Conservation (phyloP, 2,888 invertebrate genomes). For the Tiliacea aurago region DNA sequence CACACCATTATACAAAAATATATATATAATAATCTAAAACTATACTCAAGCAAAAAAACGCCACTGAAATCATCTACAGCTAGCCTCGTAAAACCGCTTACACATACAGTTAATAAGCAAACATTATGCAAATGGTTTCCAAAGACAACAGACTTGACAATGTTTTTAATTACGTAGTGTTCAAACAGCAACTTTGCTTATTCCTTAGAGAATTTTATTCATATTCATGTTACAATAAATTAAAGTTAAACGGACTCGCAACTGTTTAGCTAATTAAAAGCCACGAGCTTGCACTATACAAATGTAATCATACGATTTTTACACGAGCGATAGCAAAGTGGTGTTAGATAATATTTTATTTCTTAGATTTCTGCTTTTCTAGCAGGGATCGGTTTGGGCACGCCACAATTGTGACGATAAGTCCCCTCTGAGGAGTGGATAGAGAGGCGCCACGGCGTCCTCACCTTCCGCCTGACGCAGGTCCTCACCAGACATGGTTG, state of each 20-base stretch:
- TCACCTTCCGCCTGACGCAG: too few relatives aligned
- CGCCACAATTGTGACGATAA: too few relatives aligned
- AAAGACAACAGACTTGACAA: conserved; percentile 21
- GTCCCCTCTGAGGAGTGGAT: too few relatives aligned
- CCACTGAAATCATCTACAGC: background rate
- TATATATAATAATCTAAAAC: too few relatives aligned
- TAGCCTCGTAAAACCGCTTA: conserved; percentile 5
- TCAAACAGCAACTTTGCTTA: conserved; percentile 24
- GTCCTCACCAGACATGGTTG: too few relatives aligned
- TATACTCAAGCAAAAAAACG: too few relatives aligned
- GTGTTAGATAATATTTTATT: background rate
- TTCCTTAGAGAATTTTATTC: conserved; percentile 7
- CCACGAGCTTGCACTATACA: background rate
- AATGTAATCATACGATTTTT: background rate
- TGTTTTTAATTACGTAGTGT: conserved; percentile 30
- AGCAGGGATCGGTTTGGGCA: too few relatives aligned
- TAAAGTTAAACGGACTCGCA: background rate
- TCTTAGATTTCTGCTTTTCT: background rate
- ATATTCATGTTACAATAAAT: background rate
- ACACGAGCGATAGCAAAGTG: background rate
- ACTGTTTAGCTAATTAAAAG: conserved; percentile 13
- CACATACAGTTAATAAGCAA: background rate
- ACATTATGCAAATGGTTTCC: background rate
- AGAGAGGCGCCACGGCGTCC: too few relatives aligned
- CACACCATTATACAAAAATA: too few relatives aligned